Conservation (phyloP, 2,888 invertebrate species). For the Euclidia mi region DNA sequence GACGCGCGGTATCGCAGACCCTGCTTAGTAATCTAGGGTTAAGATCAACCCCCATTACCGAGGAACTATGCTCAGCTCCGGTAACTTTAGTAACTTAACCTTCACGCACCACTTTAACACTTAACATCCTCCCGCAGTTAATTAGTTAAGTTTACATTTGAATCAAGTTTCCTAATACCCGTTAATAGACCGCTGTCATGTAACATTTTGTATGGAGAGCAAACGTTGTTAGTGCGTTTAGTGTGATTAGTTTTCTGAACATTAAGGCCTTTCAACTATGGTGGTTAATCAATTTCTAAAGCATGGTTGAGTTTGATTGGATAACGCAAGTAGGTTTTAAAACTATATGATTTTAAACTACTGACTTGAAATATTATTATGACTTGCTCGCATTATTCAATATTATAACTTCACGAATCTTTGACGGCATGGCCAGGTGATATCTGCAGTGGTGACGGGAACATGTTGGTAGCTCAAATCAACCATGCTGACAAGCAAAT, state of each 20-base stretch:
- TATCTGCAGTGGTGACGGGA: too few relatives aligned
- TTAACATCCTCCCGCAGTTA: background rate
- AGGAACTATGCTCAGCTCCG: background rate
- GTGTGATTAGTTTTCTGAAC: background rate
- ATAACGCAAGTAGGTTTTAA: too few relatives aligned
- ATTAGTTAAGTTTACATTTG: conserved; percentile 2
- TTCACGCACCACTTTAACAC: background rate
- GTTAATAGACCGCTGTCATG: background rate
- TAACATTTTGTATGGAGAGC: background rate
- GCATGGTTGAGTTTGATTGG: too few relatives aligned
- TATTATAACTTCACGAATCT: too few relatives aligned
- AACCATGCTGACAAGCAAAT: too few relatives aligned
- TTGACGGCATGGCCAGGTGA: too few relatives aligned
- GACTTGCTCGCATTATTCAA: too few relatives aligned
- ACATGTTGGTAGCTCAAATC: too few relatives aligned
- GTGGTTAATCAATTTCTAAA: too few relatives aligned
- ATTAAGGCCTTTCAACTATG: background rate
- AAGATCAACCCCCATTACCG: background rate
- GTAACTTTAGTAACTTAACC: background rate
- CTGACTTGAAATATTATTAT: too few relatives aligned
- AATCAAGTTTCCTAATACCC: background rate
- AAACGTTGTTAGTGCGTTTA: background rate
- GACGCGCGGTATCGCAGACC: too few relatives aligned
- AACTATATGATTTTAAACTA: too few relatives aligned
- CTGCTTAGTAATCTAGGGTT: background rate